Evolutionary conservation across 2,113 vertebrate species (phyloP).

Genomic region (Suncus etruscus): DNA sequence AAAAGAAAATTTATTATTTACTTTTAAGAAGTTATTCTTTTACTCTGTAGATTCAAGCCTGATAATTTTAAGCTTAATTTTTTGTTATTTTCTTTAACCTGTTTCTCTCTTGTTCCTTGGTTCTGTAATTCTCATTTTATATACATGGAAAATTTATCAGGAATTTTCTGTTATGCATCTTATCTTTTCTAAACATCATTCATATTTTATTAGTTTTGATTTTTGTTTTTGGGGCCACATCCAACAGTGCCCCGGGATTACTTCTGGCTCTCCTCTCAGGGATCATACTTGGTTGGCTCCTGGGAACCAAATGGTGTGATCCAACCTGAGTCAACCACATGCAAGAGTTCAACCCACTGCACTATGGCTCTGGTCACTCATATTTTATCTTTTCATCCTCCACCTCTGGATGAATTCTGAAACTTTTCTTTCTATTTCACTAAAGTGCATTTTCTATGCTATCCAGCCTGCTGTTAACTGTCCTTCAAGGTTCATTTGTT

Average conservation of each 20-base stretch:
- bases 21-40: conserved; percentile 20
- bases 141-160: background rate
- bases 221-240: no score
- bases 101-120: conserved; percentile 11
- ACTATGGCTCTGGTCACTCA: no score
- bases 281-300: no score
- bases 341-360: no score
- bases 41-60: background rate
- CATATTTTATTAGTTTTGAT: background rate
- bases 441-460: conserved; percentile 33
- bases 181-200: conserved; percentile 50
- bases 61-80: conserved; percentile 3
- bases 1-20: no score
- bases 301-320: no score
- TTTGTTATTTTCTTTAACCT: conserved; percentile 26
- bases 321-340: no score
- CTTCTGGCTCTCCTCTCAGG: no score
- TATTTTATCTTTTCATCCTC: background rate
- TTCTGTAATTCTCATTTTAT: conserved; percentile 1
- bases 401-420: conserved; percentile 24
- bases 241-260: no score
- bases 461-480: conserved; percentile 41
- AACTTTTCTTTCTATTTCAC: background rate
- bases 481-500: conserved; percentile 22
- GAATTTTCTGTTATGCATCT: conserved; percentile 13